Base-by-base conservation (phyloP, 1,140 invertebrate species). In the Drosophila subpulchrella region DNA sequence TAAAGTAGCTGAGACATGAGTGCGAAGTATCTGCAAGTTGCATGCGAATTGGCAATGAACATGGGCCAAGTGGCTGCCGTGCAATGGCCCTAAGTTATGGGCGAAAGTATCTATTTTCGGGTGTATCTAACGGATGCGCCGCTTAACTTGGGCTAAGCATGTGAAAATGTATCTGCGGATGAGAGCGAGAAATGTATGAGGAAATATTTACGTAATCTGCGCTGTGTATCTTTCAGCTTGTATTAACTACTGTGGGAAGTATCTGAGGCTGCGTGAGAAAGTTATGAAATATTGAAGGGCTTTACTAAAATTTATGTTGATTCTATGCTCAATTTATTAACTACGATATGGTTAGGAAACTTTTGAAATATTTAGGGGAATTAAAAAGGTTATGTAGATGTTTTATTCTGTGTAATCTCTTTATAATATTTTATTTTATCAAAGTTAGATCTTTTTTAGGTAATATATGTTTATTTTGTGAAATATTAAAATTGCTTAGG, bases 1-100 rank as follows among this genome's bases (percentile, higher is more conserved):
- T 88, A 88, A 88, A 88, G 79, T 88, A 73, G 71, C 63, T 48
- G 75, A 82, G 79, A 73, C 83, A 79, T 86, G 83, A 79, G 62
- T 63, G 70, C 53, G 48, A 56, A 66, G 63, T 77, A 76, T 77
- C 73, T 77, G 74, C 67, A 61, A 71, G 71, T 88, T 82, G 83
- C 83, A 82, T 76, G 82, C 75, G 60, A 67, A 50, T 82, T 61
- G 75, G 75, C 82, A 85, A 85, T 85, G 81, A 85, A 85, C 82
- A 38, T 68, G 56, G 42, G 47, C 67, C 59, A 68, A 57, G 59
- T 53, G 47, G 48, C 50, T 51, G 47, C 59, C 59, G 27, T 44
- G 56, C 56, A 30, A 46, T 46, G 57, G 44, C 41, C 56, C 56
- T 58, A 58, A 58, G 41, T 58, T 58, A 58, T 58, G 41, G 56